Evolutionary conservation across 37 sponge, comb jelly and placozoan species (phyloP).

Genomic region (Tethya wilhelma): DNA sequence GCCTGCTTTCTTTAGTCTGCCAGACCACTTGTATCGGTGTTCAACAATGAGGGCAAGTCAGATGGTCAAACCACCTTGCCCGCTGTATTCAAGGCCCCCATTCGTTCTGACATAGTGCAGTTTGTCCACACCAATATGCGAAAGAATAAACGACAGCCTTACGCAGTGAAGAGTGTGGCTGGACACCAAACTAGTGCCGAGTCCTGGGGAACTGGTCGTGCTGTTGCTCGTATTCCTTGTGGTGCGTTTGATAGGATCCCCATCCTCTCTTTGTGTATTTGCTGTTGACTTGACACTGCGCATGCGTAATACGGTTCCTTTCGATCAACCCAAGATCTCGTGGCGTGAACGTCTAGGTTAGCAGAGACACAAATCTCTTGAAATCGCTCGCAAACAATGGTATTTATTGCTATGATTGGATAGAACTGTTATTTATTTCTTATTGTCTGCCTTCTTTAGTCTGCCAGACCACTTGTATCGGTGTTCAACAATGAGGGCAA

Average conservation of each 20-base stretch:
- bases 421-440: background rate
- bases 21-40: constrained; percentile 81
- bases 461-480: constrained; percentile 72
- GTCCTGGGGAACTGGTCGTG: constrained; percentile 98
- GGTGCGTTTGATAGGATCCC: constrained; percentile 69
- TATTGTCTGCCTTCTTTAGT: background rate
- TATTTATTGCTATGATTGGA: background rate
- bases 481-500: constrained; percentile 85
- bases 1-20: constrained; percentile 1
- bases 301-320: constrained; percentile 23
- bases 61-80: constrained; percentile 67
- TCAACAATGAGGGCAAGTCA: constrained; percentile 74
- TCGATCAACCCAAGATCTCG: background rate
- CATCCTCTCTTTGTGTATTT: too few species aligned
- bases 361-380: background rate
- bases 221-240: constrained; percentile 99
- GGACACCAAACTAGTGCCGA: constrained; percentile 99
- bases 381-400: too few species aligned
- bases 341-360: background rate
- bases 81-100: constrained; percentile 93
- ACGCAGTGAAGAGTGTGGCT: constrained; percentile 89
- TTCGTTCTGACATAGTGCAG: constrained; percentile 85
- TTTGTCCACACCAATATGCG: constrained; percentile 99
- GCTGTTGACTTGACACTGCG: constrained; percentile 2
- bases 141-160: constrained; percentile 98